Base-by-base conservation (phyloP, 2,888 invertebrate species). In the Altica lythri region DNA sequence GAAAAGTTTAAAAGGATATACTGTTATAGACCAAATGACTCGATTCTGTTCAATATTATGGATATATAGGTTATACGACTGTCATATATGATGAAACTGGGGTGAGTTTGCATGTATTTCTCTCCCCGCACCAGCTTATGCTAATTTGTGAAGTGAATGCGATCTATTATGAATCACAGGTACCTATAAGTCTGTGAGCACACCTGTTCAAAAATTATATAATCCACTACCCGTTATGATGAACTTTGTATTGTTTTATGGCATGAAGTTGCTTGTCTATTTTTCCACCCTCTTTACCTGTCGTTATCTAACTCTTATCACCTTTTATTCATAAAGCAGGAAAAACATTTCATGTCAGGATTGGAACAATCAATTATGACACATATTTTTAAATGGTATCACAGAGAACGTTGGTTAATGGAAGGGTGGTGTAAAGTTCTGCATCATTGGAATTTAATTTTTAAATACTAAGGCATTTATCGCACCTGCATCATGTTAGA, bases 91-190 rank as follows among this genome's bases (percentile, higher is more conserved):
- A 47, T 46, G 37, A 50, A 57, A 54, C 54, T 49, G 54, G 53
- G 49, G 49, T 32, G 49, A 42, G 49, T 40, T 49, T 22, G 49
- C 40, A 49, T 49, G 49, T 16, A 45, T 19, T 27, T 44, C 29
- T 54, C 54, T 54, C 55, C 61, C 61, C 58, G 60, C 59, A 54
- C 59, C 42, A 32, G 56, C 56, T 37, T 65, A 65, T 65, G 65
- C 55, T 65, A 65, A 65, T 65, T 64, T 61, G 61, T 60, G 57
- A 64, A 63, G 46, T 62, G 62, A 62, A 62, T 60, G 61, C 55
- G 55, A 62, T 64, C 61, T 61, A 55, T 49, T 62, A 62, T 62
- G 62, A 62, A 60, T 62, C 60, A 62, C 57, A 62, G 62, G 60
- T 60, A 40, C 40, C 40, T 49, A 62, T 59, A 55, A 61, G 55